Base-by-base conservation (phyloP, 2,113 vertebrate genomes). In the Piprites chloris region DNA sequence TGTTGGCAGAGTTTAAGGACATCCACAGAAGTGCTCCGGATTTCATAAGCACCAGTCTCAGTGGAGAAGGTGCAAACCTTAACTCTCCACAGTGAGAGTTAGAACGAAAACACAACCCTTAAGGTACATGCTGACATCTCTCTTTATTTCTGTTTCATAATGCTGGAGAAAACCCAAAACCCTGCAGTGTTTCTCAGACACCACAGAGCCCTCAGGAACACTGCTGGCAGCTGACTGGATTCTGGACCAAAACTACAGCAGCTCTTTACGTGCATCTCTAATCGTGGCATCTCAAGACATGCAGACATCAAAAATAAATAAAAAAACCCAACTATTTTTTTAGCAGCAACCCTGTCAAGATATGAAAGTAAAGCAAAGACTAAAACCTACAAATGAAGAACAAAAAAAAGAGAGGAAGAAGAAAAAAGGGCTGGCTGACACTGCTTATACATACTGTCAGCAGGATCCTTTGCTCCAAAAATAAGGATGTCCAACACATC, bases 391-490 rank as follows among this genome's bases (percentile, higher is more conserved):
- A 86, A 90, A 80, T 8, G 14, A 81, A 85, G 44, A n/a, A 68
- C 80, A 61, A 71, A 59, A 50, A 59, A 37, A 0, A 83, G 14
- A 87, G 5, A 83, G 24, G 32, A 85, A 73, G 23, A 53, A 91
- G 50, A 41, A 91, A 90, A 78, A 77, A 87, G 35, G 19, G 33
- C 75, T 94, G 93, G 72, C 90, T 93, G 90, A 92, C 90, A 94
- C 72, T 80, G 94, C 87, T 79, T 88, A 42, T 90, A 90, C 73
- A 28, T 4, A 73, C 79, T 91, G 90, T 85, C 95, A 95, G 89
- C 82, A 69, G 85, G 78, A 96, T 85, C 71, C 71, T 62, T 73
- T 83, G 79, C 85, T 93, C 89, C 74, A 92, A 84, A 95, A 95
- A 94, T 87, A 92, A 95, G 79, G 62, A 93, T 50, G 72, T 85